Evolutionary conservation across 2,797 vertebrate genomes (phyloP), one percentile per base, ranked within the genome.

Genomic region (Acridotheres tristis): DNA sequence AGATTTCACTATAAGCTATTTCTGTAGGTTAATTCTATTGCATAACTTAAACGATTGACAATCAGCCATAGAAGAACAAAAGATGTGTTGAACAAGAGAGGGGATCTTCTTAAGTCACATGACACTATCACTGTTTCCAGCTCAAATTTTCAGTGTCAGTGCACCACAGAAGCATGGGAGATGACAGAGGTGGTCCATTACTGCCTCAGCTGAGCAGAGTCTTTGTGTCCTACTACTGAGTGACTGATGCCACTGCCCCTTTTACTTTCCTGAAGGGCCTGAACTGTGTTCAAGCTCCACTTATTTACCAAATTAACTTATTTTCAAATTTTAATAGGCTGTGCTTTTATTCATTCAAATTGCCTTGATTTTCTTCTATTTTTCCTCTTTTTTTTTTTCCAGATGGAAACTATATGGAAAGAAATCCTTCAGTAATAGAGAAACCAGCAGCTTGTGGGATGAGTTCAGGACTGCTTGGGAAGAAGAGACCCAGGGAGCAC

Each of bases 1-100:
- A 77, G 78, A 92, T 89, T 95, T 92, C 51, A 48, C 75, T 94
- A 32, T 19, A 74, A 73, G 71, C 77, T 93, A 81, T 80, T 78
- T 85, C 81, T 66, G 36, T 29, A 58, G 32, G 47, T 53, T 85
- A 91, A 92, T 72, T 77, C 83, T 17, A 21, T 89, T 93, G 87
- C 5, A 0, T 65, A 94, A 96, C 16, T 51, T 51, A 72, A 88
- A 53, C 9, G 7, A 93, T 9, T 76, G 53, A 66, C 68, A 85
- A 73, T 78, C 62, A 50, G 43, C 58, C 81, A 85, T 0, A 74
- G 77, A 80, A 88, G 75, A 85, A 75, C 40, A 91, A 89, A 89
- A 15, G n/a, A 77, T 32, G 22, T 25, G 47, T 30, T 72, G 42
- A 93, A 88, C 27, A 83, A 87, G 77, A 85, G 40, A 59, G 38